Evolutionary conservation across 2,797 vertebrate species (phyloP), one percentile per base, ranked within the genome.

Genomic region (Oceanodroma leucorhoa): DNA sequence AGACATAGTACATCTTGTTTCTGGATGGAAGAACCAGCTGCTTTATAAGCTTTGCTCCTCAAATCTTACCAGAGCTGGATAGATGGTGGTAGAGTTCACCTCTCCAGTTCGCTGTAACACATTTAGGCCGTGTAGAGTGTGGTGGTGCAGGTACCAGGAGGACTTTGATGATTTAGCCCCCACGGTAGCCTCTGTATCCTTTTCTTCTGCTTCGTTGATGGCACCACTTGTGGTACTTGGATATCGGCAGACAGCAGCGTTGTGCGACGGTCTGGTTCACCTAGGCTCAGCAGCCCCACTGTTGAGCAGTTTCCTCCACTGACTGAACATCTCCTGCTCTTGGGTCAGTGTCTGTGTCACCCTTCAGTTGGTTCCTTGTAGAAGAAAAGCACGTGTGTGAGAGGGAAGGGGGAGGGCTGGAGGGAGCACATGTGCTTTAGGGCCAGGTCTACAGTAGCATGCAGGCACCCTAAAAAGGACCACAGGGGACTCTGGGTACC

Each of bases 41-140:
- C 38, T 40, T 29, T 29, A 0, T 29, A 30, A 14, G 13, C 55
- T 65, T 66, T 66, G 23, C 30, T 32, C 22, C 40, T 67, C 21
- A 60, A 17, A 43, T 60, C 60, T 89, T n/a, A 5, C 6, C 17
- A 16, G 62, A 84, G 27, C 34, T 73, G 40, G 11, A 6, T 11
- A 53, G 40, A 22, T 29, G 23, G 6, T 8, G n/a, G 6, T 23
- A 26, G 77, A 76, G 62, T 55, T 54, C 2, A 3, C 34, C 9
- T 45, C 40, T 48, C 16, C 18, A 6, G 3, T 53, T 60, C 0
- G 0, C 3, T 57, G 5, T 20, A 1, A 32, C 11, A 6, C 11
- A 0, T 4, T 5, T 5, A 34, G 21, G 30, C 34, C 1, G 3
- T 6, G 34, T 3, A 30, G 29, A 16, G n/a, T 3, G 4, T 9